phyloP scores from a whole-genome alignment of 35 echinoderm and acorn worm genomes.

The Ophioderma brevispina region DNA sequence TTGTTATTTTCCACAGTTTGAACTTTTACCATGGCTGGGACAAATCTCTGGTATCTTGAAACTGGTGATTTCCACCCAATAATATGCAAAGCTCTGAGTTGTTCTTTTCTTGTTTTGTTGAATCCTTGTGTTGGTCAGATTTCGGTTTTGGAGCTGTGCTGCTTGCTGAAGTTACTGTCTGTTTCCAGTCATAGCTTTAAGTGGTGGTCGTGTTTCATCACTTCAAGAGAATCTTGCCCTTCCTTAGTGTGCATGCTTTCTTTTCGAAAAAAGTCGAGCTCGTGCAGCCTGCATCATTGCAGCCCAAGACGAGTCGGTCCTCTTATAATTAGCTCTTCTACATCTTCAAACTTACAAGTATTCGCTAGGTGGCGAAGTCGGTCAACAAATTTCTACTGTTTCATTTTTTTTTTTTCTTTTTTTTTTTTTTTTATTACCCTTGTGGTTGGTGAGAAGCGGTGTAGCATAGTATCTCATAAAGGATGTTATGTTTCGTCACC shows the following conservation, averaged over 20 bases:
- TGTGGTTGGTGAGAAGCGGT: not conserved
- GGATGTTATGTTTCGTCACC: slow-evolving; percentile 9
- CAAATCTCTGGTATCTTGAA: too few relatives aligned
- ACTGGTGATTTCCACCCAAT: too few relatives aligned
- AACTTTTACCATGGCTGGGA: too few relatives aligned
- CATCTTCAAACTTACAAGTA: slow-evolving; percentile 30
- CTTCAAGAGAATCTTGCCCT: not conserved
- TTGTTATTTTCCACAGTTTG: too few relatives aligned
- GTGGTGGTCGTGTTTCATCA: slow-evolving; percentile 40
- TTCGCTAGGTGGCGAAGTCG: slow-evolving; percentile 21
- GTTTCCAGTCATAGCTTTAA: too few relatives aligned
- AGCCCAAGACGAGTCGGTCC: slow-evolving; percentile 57
- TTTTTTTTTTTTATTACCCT: too few relatives aligned
- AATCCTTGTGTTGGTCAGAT: too few relatives aligned
- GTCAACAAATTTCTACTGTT: slow-evolving; percentile 6
- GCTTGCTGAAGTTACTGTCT: too few relatives aligned
- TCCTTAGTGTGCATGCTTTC: not conserved
- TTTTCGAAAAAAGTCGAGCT: slow-evolving; percentile 22
- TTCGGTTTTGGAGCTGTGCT: too few relatives aligned
- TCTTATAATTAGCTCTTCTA: not conserved
- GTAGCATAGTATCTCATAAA: slow-evolving; percentile 53
- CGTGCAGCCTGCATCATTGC: not conserved
- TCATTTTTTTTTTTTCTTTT: too few relatives aligned
- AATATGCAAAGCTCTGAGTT: too few relatives aligned
- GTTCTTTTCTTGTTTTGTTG: too few relatives aligned